Base-by-base conservation (phyloP, 2,797 vertebrate species). In the Artibeus jamaicensis region DNA sequence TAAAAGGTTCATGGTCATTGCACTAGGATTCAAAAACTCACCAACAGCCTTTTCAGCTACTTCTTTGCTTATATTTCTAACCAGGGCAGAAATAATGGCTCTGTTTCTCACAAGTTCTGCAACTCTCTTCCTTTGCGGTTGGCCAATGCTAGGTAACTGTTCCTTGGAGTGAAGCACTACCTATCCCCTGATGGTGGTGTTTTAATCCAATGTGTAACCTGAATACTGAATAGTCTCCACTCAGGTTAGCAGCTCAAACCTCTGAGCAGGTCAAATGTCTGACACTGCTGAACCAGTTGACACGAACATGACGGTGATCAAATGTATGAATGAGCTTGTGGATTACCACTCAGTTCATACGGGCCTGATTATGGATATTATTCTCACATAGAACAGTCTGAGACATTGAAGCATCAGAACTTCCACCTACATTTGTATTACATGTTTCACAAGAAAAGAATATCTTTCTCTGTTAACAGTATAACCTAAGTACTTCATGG, bases 371-470 rank as follows among this genome's bases (percentile, higher is more conserved):
- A 62, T 32, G 0, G 62, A 65, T 65, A 65, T 16, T 65, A 65
- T n/a, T 65, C 62, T 65, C 0, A 2, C 29, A 32, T 14, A 65
- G 29, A 65, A n/a, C 14, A 65, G 62, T 65, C 98, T 99, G 99
- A 95, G 99, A 99, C 0, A 99, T 98, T 1, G 98, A 98, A 5
- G 99, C 98, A 87, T 99, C 99, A 78, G 99, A 99, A 77, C 99
- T 99, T n/a, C 99, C 99, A 68, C 99, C 99, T 91, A 99, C 99
- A 10, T 98, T 98, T 78, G 99, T 99, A 50, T 99, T 99, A 90
- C 99, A 99, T 26, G 99, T 99, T 97, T 99, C 99, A 85, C 99
- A 99, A 57, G 99, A 99, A 96, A 99, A 99, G 97, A 99, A 99
- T 7, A 53, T 26, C 99, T 98, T 34, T 99, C 99, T 98, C 98